Evolutionary conservation across 2,797 vertebrate genomes (phyloP), one percentile per base, ranked within the genome.

Genomic region (Sarcoramphus papa): DNA sequence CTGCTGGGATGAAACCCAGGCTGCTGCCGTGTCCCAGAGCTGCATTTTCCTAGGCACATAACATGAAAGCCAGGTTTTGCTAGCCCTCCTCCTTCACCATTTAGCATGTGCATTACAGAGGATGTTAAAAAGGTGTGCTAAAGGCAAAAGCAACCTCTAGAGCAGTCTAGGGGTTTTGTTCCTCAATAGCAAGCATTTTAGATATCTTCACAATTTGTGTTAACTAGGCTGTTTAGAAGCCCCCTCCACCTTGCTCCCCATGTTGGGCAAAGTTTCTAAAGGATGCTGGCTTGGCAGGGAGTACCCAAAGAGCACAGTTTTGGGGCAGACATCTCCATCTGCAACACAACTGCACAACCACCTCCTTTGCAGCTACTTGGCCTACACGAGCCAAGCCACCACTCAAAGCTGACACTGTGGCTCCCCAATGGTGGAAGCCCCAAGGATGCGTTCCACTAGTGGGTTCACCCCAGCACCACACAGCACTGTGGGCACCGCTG

Each of bases 371-470:
- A 14, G 27, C 27, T 20, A 8, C 33, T 22, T 10, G 10, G 19
- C 30, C n/a, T 22, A 1, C 12, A 18, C 2, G 1, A 73, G 14
- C 21, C 43, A 53, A 33, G 15, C 16, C 24, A 65, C 17, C 13
- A 3, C 11, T 23, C 53, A 25, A 37, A 60, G 48, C 31, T 14
- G 18, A 27, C 14, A 17, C 11, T 0, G 1, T 2, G 3, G 51
- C 14, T 57, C 6, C 47, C 11, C 1, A 0, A 48, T 25, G 15
- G 22, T 30, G 9, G 25, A 62, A 76, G 12, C 27, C 14, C 27
- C 21, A 21, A 5, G 13, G 20, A 3, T 21, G 14, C 2, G 0
- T 22, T 86, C 40, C 0, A 0, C 48, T 53, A 12, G 31, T 16
- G 20, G 17, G 23, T 18, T 56, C 35, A 41, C 4, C 13, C 30